Base-by-base conservation (phyloP, 2,888 invertebrate genomes). In the Tanypteryx hageni region DNA sequence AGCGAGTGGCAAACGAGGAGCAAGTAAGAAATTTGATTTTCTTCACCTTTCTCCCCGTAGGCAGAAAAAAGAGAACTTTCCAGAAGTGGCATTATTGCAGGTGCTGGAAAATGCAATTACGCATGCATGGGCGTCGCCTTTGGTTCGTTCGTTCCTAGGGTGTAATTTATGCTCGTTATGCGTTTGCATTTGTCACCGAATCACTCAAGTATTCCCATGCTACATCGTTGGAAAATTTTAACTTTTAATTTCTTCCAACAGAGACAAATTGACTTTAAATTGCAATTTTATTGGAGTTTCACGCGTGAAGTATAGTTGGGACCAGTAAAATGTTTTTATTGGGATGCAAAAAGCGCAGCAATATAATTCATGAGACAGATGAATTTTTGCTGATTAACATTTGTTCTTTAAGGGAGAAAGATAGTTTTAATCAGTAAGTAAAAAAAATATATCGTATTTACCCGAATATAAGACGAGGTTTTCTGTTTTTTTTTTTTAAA, bases 91-190 rank as follows among this genome's bases (percentile, higher is more conserved):
- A 61, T 89, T 64, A 89, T 89, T 89, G 27, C 31, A 89, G 44
- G 64, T 89, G 89, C 44, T 68, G 44, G 68, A 18, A 44, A n/a
- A 64, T 89, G 44, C 58, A 89, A 89, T 89, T 61, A 68, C n/a
- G 61, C 44, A 89, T 89, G 61, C 68, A 89, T 44, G 89, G 18
- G 76, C 9, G 27, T 22, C n/a, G 68, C n/a, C 64, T 64, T n/a
- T n/a, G 14, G 64, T n/a, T n/a, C 14, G 64, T n/a, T 76, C 22
- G n/a, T 76, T 76, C 13, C 76, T 13, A 27, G 76, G 76, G 27
- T 22, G 27, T 76, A 27, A 76, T 27, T 76, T 76, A 76, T 76
- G 76, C 14, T 76, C 76, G 27, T 76, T 76, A 76, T 76, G 76
- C 76, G 76, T 76, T 76, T 76, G 44, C 44, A 44, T 44, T 13